These are phyloP conservation scores for Danio choprae DNA, from an alignment of 2,797 vertebrate species.

Conservation along the genomic window DNA sequence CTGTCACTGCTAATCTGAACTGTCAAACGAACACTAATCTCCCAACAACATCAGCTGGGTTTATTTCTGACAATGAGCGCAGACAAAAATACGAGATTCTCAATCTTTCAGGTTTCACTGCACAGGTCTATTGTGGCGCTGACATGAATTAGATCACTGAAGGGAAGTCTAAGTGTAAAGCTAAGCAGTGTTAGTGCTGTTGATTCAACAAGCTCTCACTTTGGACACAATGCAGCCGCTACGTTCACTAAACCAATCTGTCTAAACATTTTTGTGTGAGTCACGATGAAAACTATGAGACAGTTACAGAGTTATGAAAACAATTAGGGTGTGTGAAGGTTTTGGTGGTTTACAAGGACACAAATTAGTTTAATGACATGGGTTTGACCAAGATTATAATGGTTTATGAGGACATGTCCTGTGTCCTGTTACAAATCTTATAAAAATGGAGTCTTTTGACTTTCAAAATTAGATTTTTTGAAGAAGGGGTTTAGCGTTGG, in stretches of 20 bases:
- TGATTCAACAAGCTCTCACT: not conserved
- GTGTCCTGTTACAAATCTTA: too few species aligned
- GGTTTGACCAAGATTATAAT: too few species aligned
- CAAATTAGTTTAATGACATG: too few species aligned
- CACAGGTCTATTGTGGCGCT: not conserved
- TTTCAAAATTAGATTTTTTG: too few species aligned
- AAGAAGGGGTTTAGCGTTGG: too few species aligned
- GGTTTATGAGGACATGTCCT: too few species aligned
- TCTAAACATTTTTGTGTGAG: slow-evolving; percentile 8
- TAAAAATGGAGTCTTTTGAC: too few species aligned
- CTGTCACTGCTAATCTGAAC: slow-evolving; percentile 26
- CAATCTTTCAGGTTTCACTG: not conserved
- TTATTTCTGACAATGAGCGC: slow-evolving; percentile 30
- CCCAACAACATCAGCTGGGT: slow-evolving; percentile 1
- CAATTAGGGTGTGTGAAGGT: too few species aligned
- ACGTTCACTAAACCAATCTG: slow-evolving; percentile 11
- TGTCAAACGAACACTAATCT: slow-evolving; percentile 33
- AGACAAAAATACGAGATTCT: not conserved
- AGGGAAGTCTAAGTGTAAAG: slow-evolving; percentile 4
- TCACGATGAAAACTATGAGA: slow-evolving; percentile 21
- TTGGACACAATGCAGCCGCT: not conserved
- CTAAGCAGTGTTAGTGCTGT: not conserved
- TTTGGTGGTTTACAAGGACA: too few species aligned
- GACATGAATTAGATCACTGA: slow-evolving; percentile 1
- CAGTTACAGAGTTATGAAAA: not conserved